Percentiles rank a stretch among this genome's conserved stretches.
These are phyloP conservation scores for Lacerta bilineata DNA, from an alignment of 2,797 vertebrate genomes.

Conservation along the genomic window DNA sequence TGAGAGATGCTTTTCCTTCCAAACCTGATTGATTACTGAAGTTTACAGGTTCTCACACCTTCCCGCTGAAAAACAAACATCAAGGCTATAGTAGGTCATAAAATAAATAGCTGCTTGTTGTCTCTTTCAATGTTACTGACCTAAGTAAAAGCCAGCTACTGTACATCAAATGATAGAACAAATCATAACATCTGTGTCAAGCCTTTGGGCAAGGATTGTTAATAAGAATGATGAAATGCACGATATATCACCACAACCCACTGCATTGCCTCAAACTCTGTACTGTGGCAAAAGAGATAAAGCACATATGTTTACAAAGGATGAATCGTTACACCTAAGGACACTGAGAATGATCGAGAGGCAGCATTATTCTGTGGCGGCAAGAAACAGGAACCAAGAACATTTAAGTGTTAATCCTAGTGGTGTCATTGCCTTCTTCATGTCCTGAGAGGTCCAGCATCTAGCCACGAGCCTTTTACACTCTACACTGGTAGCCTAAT, in stretches of 20 bases:
- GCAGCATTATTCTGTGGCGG: neutral
- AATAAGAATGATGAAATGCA: slow-evolving; percentile 58
- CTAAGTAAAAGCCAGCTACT: slow-evolving; percentile 37
- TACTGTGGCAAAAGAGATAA: slow-evolving; percentile 40
- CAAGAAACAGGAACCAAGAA: neutral
- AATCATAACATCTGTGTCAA: slow-evolving; percentile 31
- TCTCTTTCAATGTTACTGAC: slow-evolving; percentile 36
- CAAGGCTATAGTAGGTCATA: slow-evolving; percentile 13
- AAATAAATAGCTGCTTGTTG: slow-evolving; percentile 38
- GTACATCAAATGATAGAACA: slow-evolving; percentile 36
- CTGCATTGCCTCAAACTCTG: slow-evolving; percentile 38
- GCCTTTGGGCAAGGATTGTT: slow-evolving; percentile 58
- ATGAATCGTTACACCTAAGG: slow-evolving; percentile 13
- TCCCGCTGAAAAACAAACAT: neutral
- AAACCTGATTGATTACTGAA: neutral
- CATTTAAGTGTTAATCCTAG: neutral
- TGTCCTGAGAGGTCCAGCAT: neutral
- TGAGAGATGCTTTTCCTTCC: slow-evolving; percentile 13
- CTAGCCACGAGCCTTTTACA: neutral
- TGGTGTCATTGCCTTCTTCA: neutral
- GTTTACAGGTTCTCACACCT: neutral
- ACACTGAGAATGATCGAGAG: slow-evolving; percentile 21
- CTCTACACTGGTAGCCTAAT: neutral
- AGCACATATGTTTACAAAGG: slow-evolving; percentile 37
- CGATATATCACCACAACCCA: slow-evolving; percentile 19